Evolutionary conservation across 2,113 vertebrate species (phyloP), one percentile per base, ranked within the genome.

Genomic region (Austrofundulus limnaeus): DNA sequence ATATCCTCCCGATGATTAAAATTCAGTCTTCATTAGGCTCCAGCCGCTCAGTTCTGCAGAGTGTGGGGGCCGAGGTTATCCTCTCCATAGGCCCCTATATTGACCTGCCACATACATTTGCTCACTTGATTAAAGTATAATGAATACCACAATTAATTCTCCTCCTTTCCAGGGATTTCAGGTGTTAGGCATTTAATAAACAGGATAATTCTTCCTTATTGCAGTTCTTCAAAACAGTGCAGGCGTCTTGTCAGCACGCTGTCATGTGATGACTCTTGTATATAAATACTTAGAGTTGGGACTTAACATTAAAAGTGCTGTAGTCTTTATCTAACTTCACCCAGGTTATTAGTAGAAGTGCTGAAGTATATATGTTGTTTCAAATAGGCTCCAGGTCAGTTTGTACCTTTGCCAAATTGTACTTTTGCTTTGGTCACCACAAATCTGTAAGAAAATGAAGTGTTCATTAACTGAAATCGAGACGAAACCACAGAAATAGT

Each of bases 31-130:
- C 87, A 89, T 91, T 85, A 84, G 80, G 87, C 66, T 34, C 5
- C 15, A 45, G 86, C 47, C 41, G 86, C 58, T 86, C 80, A 20
- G 75, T 76, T 82, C 45, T 77, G 85, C 78, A 51, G 60, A 75
- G 63, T 16, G 46, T 55, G 42, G 54, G 61, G 83, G 65, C 67
- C 55, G 68, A 43, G 46, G 56, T 24, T 42, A n/a, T 62, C 70
- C 82, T 60, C 72, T 51, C 82, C 75, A 55, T 57, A 90, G 83
- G 75, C 79, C 69, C 56, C 31, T 76, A 85, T 91, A 88, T 71
- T 84, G 84, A 91, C 82, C 89, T 90, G 87, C 71, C 90, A 91
- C 80, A 89, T 86, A 77, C 71, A 68, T 92, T 92, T 93, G 68
- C 84, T 81, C 76, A 83, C 63, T 87, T 87, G 77, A 87, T 92